A percentile compares a stretch with the other conserved stretches of the same genome.
These are phyloP conservation scores for Spheniscus mendiculus DNA, from an alignment of 2,113 vertebrate genomes.

Conservation along the genomic window DNA sequence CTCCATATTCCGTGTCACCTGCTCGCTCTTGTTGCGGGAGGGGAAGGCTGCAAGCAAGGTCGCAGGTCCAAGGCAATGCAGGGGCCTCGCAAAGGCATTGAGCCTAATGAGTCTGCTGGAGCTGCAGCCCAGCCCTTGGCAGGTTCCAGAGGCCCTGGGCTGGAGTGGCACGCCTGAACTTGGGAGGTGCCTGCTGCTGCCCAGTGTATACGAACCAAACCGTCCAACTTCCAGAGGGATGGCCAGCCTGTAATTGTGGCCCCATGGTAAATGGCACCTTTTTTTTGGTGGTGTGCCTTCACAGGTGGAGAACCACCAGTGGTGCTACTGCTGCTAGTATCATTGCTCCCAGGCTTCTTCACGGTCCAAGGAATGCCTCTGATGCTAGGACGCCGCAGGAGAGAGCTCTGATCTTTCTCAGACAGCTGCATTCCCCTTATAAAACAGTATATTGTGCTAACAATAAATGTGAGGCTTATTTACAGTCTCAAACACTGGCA, in stretches of 20 bases:
- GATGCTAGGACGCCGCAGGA: neutral
- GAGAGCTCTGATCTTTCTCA: slow-evolving; percentile 13
- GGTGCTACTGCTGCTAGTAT: neutral
- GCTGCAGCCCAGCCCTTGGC: neutral
- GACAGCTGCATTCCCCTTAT: neutral
- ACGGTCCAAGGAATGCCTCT: neutral
- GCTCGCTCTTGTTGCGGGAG: accelerated
- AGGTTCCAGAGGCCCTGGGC: neutral
- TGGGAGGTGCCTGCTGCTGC: neutral
- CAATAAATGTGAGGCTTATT: neutral
- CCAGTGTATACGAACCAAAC: accelerated
- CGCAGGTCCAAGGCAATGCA: neutral
- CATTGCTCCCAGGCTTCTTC: neutral
- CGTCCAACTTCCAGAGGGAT: neutral
- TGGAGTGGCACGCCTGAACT: neutral
- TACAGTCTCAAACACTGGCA: neutral
- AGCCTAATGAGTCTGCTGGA: neutral
- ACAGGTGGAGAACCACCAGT: neutral
- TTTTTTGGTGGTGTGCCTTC: neutral
- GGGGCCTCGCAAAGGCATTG: neutral
- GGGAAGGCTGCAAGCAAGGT: neutral
- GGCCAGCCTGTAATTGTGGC: no score
- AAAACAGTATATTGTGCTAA: neutral
- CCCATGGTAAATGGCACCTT: accelerated
- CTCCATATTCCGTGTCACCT: neutral